A percentile compares a stretch with the other conserved stretches of the same genome.
Evolutionary conservation across 2,888 invertebrate species (phyloP).

Genomic region (Bedellia somnulentella): DNA sequence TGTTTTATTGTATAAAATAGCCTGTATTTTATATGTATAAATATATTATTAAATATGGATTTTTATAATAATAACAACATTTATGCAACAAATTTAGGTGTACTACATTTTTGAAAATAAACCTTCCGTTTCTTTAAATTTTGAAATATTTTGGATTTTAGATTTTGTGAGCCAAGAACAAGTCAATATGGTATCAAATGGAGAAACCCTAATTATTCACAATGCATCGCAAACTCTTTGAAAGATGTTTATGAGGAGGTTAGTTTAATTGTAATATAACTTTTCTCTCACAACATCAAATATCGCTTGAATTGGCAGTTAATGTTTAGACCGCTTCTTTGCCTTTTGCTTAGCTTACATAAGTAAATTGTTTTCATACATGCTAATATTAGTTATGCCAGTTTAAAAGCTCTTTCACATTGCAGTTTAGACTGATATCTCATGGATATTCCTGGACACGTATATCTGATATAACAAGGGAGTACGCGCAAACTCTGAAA

Average conservation of each 20-base stretch:
- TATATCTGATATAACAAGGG: constrained; percentile 55
- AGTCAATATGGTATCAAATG: constrained; percentile 67
- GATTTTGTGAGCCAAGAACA: constrained; percentile 49
- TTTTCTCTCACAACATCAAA: too few species aligned
- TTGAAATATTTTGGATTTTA: too few species aligned
- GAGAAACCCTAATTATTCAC: constrained; percentile 75
- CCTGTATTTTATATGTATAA: too few species aligned
- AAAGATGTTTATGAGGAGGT: constrained; percentile 67
- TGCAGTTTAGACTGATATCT: constrained; percentile 14
- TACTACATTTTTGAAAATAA: too few species aligned
- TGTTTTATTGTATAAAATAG: too few species aligned
- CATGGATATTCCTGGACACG: constrained; percentile 68
- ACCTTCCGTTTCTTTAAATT: too few species aligned
- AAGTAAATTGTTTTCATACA: neutral
- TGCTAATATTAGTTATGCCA: neutral
- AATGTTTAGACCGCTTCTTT: too few species aligned
- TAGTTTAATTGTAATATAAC: too few species aligned
- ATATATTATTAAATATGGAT: too few species aligned
- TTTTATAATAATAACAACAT: too few species aligned
- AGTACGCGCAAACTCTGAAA: constrained; percentile 57
- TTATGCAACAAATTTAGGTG: too few species aligned
- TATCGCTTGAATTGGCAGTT: too few species aligned
- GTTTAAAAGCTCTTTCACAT: neutral
- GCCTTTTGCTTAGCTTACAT: neutral
- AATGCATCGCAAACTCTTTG: constrained; percentile 68